Percentiles rank a stretch among this genome's conserved stretches.
phyloP scores from a whole-genome alignment of 2,888 invertebrate genomes.

The Machimus atricapillus region DNA sequence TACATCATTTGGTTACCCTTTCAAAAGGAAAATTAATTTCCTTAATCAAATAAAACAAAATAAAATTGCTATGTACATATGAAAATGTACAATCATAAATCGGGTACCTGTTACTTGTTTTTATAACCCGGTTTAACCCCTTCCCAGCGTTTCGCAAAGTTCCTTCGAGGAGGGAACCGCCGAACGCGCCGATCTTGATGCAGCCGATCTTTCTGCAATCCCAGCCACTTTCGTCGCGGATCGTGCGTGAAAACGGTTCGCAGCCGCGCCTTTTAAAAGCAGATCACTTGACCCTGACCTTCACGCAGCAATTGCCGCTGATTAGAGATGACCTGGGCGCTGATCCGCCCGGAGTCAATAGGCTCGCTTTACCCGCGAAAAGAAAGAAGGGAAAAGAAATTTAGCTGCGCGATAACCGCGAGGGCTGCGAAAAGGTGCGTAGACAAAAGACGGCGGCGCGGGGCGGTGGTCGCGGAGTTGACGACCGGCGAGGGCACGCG shows the following conservation, averaged over 20 bases:
- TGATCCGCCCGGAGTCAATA: neutral
- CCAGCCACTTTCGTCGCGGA: neutral
- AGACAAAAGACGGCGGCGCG: neutral
- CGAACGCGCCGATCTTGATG: neutral
- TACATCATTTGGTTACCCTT: no score
- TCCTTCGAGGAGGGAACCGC: neutral
- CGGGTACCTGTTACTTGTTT: neutral
- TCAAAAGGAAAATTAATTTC: no score
- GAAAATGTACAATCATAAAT: neutral
- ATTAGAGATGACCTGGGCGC: conserved; percentile 2
- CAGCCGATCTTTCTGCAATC: neutral
- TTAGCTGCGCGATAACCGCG: neutral
- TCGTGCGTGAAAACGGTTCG: neutral
- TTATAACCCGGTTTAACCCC: neutral
- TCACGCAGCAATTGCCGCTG: conserved; percentile 27
- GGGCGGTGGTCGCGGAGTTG: neutral
- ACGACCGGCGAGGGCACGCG: neutral
- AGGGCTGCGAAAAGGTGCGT: neutral
- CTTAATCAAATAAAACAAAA: neutral
- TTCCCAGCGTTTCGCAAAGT: no score
- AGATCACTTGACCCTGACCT: conserved; percentile 41
- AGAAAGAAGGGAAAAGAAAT: conserved; percentile 5
- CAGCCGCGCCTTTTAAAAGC: neutral
- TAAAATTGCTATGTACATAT: no score
- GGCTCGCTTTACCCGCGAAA: neutral